Base-by-base conservation (phyloP, 2,888 invertebrate species). In the Physocephala rufipes region DNA sequence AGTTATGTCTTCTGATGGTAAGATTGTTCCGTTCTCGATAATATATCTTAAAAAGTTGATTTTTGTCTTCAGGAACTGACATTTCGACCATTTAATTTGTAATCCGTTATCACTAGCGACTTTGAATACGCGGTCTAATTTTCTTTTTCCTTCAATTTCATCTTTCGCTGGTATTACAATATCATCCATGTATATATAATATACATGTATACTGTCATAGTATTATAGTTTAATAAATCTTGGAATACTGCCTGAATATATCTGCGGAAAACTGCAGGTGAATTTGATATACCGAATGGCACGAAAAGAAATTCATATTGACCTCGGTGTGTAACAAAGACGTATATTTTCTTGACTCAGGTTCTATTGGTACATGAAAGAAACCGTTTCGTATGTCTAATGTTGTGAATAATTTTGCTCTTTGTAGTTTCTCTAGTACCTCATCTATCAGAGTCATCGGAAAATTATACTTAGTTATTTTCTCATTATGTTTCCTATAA, bases 31-130 rank as follows among this genome's bases (percentile, higher is more conserved):
- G 21, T 67, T 24, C 47, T 72, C 68, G 12, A 75, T 51, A 0
- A 61, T 30, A 21, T 77, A 76, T 1, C 76, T 74, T 24, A 77
- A 49, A 26, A 75, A 77, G 15, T 74, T 67, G 7, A 75, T 62
- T 47, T 55, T 72, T 4, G 30, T 62, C 26, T 62, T 28, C 30
- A 75, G 45, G 36, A 78, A 75, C 47, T 73, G 73, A 30, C 76
- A 75, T 67, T 78, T 76, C 12, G 45, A 43, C 71, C 73, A 74
- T 15, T n/a, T n/a, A n/a, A 74, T 76, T n/a, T n/a, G n/a, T n/a
- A n/a, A n/a, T n/a, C 76, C 71, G 36, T 78, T 74, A n/a, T 73
- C n/a, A n/a, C n/a, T n/a, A n/a, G n/a, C n/a, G n/a, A n/a, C n/a
- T n/a, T 45, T 45, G 45, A 45, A 45, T 9, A 45, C 45, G 9